Evolutionary conservation across 2,888 invertebrate species (phyloP).

Genomic region (Hydroisotoma schaefferi): DNA sequence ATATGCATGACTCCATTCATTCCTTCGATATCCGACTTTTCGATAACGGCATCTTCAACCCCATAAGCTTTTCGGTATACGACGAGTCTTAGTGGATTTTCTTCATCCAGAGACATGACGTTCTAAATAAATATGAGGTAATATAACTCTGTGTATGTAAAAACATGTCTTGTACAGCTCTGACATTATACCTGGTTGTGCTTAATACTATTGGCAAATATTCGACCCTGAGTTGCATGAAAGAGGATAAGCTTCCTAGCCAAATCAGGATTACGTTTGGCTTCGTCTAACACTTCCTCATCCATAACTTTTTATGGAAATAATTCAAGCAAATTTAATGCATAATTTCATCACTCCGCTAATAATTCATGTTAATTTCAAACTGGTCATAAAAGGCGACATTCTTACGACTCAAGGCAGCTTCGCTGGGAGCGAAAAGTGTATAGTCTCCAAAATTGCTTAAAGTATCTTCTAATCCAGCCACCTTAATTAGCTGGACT

Average conservation of each 20-base stretch:
- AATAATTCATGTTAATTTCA: too few species aligned
- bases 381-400: too few species aligned
- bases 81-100: conserved; percentile 53
- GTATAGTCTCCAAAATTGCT: conserved; percentile 54
- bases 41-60: conserved; percentile 55
- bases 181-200: conserved; percentile 53
- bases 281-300: conserved; percentile 49
- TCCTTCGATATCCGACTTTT: conserved; percentile 53
- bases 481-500: conserved; percentile 52
- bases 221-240: conserved; percentile 53
- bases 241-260: conserved; percentile 53
- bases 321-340: not conserved
- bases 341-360: too few species aligned
- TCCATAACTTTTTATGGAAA: conserved; percentile 50
- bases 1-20: conserved; percentile 56
- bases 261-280: conserved; percentile 50
- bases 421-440: conserved; percentile 56
- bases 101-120: conserved; percentile 52
- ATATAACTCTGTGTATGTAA: too few species aligned
- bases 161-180: too few species aligned
- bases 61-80: conserved; percentile 55
- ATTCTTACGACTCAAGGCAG: too few species aligned
- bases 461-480: conserved; percentile 54
- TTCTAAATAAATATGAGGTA: too few species aligned
- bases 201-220: conserved; percentile 52